Base-by-base conservation (phyloP, 2,113 vertebrate genomes). In the Otis tarda region DNA sequence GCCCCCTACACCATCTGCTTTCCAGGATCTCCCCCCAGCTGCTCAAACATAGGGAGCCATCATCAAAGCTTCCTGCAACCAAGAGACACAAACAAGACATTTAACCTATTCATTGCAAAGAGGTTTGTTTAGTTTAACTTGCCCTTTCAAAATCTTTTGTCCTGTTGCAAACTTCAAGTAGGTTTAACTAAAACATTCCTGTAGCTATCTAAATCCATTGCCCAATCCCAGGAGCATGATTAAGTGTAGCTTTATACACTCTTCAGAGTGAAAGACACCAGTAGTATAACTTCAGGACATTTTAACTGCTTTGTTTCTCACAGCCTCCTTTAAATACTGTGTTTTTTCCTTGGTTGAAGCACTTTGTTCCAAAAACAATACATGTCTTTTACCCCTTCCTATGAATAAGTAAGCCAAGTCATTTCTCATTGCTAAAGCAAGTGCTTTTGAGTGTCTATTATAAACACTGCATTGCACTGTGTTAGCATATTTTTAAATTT, bases 241-340 rank as follows among this genome's bases (percentile, higher is more conserved):
- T n/a, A 86, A 87, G 60, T 56, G 70, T 67, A 83, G 60, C 88
- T 93, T 94, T 85, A 93, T n/a, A 89, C 16, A 41, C 76, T 63
- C 90, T 78, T 93, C 37, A 63, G 52, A 85, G 49, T 39, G 10
- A 97, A 90, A 95, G 25, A 92, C n/a, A 83, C 22, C 56, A 78
- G 70, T 53, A 95, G 73, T 39, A 76, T 55, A 97, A 90, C n/a
- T 90, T 80, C 69, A 82, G 74, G 74, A 89, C 81, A 37, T 81
- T 96, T 95, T 81, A 90, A 92, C 56, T 89, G 71, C 70, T 94
- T 89, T 96, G 71, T 93, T 85, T 91, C 90, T 69, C 89, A 91
- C 47, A 76, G 43, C 13, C 35, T 85, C 20, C 89, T 86, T 85
- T 52, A 92, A 92, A 94, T 67, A 78, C 60, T 37, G 55, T 17